A percentile compares a stretch with the other conserved stretches of the same genome.
phyloP scores from a whole-genome alignment of 2,113 vertebrate genomes.

The Phyllostomus discolor region DNA sequence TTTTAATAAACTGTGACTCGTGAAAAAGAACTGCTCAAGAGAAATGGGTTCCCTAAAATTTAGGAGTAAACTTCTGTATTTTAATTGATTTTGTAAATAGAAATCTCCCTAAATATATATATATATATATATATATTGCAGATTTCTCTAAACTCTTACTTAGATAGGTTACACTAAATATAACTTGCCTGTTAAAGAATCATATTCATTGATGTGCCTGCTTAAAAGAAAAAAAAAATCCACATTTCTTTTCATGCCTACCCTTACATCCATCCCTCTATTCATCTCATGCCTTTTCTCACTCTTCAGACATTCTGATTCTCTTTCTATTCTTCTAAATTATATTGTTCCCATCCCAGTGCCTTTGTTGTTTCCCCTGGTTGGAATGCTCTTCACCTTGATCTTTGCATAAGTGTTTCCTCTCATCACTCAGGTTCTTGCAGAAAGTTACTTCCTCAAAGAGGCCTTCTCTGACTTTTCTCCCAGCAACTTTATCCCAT shows the following conservation, averaged over 20 bases:
- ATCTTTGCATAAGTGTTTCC: neutral
- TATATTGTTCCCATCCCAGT: neutral
- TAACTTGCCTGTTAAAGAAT: neutral
- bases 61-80: neutral
- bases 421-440: neutral
- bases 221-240: neutral
- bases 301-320: neutral
- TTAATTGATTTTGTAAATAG: neutral
- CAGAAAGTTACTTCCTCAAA: neutral
- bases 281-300: neutral
- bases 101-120: neutral
- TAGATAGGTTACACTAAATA: neutral
- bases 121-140: neutral
- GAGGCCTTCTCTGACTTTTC: neutral
- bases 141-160: slow-evolving; percentile 14
- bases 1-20: neutral
- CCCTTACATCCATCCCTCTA: neutral
- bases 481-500: neutral
- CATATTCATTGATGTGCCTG: neutral
- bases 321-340: neutral
- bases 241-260: neutral
- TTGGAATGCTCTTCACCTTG: neutral
- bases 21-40: slow-evolving; percentile 5
- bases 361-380: neutral
- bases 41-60: neutral